Conservation (phyloP, 2,113 vertebrate genomes). For the Struthio camelus region DNA sequence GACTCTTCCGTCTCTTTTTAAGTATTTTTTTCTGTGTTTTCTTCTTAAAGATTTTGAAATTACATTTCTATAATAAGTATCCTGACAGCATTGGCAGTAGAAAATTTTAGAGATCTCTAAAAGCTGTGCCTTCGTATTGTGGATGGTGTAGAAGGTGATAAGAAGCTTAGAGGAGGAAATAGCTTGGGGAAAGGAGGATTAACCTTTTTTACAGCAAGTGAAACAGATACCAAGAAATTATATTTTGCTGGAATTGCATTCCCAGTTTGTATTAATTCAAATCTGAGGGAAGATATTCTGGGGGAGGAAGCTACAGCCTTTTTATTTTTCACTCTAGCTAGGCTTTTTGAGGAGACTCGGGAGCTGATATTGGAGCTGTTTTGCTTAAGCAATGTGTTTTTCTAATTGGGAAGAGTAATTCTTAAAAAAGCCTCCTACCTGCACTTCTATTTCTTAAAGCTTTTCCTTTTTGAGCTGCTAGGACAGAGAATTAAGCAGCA, state of each 20-base stretch:
- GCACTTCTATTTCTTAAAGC: neutral
- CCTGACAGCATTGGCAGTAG: neutral
- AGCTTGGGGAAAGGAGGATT: conserved; percentile 39
- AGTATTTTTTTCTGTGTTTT: neutral
- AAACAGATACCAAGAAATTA: conserved; percentile 37
- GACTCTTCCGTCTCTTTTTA: neutral
- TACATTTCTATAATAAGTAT: neutral
- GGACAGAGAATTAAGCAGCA: neutral
- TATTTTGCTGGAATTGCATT: conserved; percentile 21
- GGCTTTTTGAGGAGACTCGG: accelerated
- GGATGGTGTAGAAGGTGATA: conserved; percentile 39
- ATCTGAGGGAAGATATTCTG: neutral
- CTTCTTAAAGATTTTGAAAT: neutral
- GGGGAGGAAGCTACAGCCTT: neutral
- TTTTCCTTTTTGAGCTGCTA: neutral
- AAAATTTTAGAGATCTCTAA: neutral
- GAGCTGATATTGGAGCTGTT: neutral
- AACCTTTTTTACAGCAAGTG: conserved; percentile 13
- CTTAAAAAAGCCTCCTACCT: neutral
- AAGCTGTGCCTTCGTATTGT: neutral
- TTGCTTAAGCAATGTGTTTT: neutral
- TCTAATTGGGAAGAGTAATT: neutral
- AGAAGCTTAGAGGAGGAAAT: conserved; percentile 56
- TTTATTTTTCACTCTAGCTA: neutral
- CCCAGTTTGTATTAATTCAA: conserved; percentile 23